phyloP scores from a whole-genome alignment of 2,888 invertebrate genomes.

The Thysanoteuthis rhombus region DNA sequence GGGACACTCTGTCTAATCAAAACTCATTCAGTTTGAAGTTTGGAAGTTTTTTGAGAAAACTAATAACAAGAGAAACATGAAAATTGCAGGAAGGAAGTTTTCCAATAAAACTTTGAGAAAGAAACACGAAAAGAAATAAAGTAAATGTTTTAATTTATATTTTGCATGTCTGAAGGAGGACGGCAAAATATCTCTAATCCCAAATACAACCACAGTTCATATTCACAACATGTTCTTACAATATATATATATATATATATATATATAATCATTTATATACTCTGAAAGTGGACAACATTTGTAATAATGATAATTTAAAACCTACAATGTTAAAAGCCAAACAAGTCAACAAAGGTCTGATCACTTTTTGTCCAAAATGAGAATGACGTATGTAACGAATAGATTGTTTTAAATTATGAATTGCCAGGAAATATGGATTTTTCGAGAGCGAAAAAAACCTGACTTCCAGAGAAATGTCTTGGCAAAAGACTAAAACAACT shows the following conservation, averaged over 20 bases:
- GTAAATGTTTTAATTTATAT: neutral
- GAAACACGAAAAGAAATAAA: neutral
- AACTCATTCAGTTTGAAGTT: no score
- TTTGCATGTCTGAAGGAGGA: neutral
- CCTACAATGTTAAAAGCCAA: neutral
- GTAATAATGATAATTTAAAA: neutral
- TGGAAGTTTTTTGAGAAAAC: no score
- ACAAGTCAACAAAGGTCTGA: neutral
- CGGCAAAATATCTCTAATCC: neutral
- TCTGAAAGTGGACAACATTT: neutral
- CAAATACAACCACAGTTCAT: slow-evolving; percentile 12
- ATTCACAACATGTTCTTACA: neutral
- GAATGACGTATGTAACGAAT: neutral
- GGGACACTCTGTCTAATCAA: no score
- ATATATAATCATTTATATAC: neutral
- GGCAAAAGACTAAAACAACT: no score
- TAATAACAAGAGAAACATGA: no score
- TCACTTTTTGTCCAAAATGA: neutral
- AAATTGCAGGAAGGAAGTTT: no score
- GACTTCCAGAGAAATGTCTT: neutral
- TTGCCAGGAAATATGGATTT: neutral
- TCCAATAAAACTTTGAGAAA: no score
- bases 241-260: neutral
- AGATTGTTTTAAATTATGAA: neutral
- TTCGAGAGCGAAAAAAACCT: neutral